Conservation (phyloP, 2,797 vertebrate species). For the Discoglossus pictus region DNA sequence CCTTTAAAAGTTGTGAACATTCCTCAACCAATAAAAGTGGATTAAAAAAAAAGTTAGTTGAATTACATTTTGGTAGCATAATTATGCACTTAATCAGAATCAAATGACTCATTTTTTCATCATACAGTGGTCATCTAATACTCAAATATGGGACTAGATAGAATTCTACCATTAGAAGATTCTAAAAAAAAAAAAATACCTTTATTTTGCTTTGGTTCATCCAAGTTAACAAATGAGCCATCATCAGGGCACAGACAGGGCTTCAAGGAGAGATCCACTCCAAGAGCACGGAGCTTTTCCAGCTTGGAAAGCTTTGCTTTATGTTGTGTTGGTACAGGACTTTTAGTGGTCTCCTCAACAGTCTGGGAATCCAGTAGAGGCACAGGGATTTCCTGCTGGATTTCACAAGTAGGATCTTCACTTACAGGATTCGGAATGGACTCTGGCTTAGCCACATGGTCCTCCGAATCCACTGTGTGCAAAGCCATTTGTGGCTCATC, state of each 20-base stretch:
- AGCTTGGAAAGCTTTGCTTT: constrained; percentile 78
- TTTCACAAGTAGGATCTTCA: not conserved
- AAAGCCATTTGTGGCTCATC: no score
- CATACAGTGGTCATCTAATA: no score
- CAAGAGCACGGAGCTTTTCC: constrained; percentile 82
- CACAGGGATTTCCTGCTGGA: not conserved
- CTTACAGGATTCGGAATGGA: constrained; percentile 9
- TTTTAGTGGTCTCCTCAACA: constrained; percentile 9
- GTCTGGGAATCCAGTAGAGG: not conserved
- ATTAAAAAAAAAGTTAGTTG: no score
- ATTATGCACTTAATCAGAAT: no score
- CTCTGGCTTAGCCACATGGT: constrained; percentile 2
- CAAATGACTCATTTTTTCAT: no score
- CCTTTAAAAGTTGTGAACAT: no score
- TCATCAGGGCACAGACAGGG: constrained; percentile 78
- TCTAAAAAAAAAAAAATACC: no score
- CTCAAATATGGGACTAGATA: no score
- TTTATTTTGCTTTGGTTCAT: constrained; percentile 75
- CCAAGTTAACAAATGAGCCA: constrained; percentile 84
- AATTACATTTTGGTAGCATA: no score
- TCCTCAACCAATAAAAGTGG: no score
- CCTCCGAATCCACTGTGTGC: not conserved
- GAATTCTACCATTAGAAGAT: no score
- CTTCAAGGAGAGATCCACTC: constrained; percentile 84
- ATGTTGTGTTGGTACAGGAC: constrained; percentile 32